Base-by-base conservation (phyloP, 2,888 invertebrate species). In the Serripes groenlandicus region DNA sequence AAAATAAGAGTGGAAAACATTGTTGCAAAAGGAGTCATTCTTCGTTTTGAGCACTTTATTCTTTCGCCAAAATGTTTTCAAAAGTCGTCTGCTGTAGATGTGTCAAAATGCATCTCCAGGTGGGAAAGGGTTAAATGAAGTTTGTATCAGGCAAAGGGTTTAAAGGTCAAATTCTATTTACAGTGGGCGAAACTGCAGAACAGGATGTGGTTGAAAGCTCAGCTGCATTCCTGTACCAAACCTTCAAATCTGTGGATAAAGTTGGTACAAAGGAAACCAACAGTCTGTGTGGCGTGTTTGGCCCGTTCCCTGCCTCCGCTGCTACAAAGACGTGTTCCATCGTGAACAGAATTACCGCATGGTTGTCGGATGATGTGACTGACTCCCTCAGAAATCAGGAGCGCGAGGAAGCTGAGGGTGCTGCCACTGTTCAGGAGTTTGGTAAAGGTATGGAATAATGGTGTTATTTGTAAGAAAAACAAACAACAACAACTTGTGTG, bases 261-360 rank as follows among this genome's bases (percentile, higher is more conserved):
- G 92, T 94, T 34, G 90, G 91, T 3, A 89, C 90, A 42, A 85
- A 86, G 62, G 91, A 92, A 70, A 92, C 93, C 1, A 78, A 83
- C 15, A 90, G 85, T 66, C 80, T 94, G 28, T 89, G 91, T 5
- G 89, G 88, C 58, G 90, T 92, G 7, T 94, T 94, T 89, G 94
- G 94, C 42, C 94, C 93, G 11, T 93, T 93, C 75, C 93, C 93
- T 26, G 93, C 93, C 15, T 85, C 90, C 7, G 92, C 91, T 28
- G 94, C 93, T 23, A 91, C 92, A 5, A 92, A 92, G 79, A 92
- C 92, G 1, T 93, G 93, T 80, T 70, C 86, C 42, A 75, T 90
- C 35, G 92, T 93, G 30, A 87, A 87, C 69, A 88, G 83, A 34
- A 90, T 94, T 42, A 87, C 87, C 52, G 75, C 86, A 62, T 91